Evolutionary conservation across 2,113 vertebrate genomes (phyloP), one percentile per base, ranked within the genome.

Genomic region (Tetraodon nigroviridis): DNA sequence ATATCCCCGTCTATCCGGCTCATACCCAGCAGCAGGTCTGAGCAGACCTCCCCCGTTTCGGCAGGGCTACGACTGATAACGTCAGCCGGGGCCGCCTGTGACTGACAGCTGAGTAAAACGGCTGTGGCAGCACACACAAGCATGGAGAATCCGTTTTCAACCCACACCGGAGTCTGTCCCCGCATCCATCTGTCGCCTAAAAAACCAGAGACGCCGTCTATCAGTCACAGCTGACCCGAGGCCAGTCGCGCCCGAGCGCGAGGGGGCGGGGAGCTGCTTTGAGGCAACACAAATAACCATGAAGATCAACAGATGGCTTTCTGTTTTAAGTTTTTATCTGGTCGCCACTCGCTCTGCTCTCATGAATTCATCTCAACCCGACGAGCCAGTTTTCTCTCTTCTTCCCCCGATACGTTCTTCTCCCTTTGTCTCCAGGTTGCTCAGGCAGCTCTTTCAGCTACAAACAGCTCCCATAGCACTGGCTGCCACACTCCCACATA

Each of bases 21-120:
- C 48, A 42, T 61, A 54, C 58, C 70, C 64, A 55, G 71, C 73
- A 73, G 81, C 73, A 37, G 56, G 55, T 73, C 52, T 22, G 71
- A 66, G 68, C 61, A 80, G 82, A 75, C 72, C 80, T 83, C 82
- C 80, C 55, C 68, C 3, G 64, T 54, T 73, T n/a, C 44, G 17
- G 76, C 46, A 22, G 78, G 78, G 73, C 63, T 76, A 73, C 74
- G 79, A 73, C 81, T 80, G 86, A 88, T 88, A 85, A 84, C 70
- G 84, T 86, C 84, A 78, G 60, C 72, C 8, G 71, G 7, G 47
- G 78, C 73, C 57, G 76, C 50, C 69, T 71, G 73, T 87, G 83
- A 89, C 69, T 86, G 87, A 86, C 87, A 86, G 85, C 76, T 75
- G 84, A 76, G 67, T 76, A 73, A 87, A 89, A 81, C 69, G 79